Base-by-base conservation (phyloP, 2,113 vertebrate species). In the Fukomys damarensis region DNA sequence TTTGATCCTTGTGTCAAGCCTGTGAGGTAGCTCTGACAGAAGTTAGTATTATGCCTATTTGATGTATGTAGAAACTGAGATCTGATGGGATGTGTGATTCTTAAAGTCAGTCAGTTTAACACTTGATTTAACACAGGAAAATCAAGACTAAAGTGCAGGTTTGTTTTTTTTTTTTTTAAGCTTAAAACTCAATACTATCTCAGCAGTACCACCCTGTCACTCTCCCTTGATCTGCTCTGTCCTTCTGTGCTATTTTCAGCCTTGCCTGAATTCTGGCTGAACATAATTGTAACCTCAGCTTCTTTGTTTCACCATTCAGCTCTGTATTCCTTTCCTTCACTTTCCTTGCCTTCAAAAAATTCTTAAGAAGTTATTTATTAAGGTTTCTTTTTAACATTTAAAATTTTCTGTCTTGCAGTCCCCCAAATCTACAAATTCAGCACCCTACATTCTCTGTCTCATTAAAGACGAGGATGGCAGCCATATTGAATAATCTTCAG, bases 151-250 rank as follows among this genome's bases (percentile, higher is more conserved):
- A 90, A 35, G 59, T 84, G 7, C 41, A 81, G 43, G 86, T 38
- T 85, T n/a, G n/a, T n/a, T n/a, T n/a, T n/a, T n/a, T n/a, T n/a
- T n/a, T n/a, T 94, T 96, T 56, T 54, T 49, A 49, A 49, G 84
- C 52, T 80, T 68, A 32, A 82, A 68, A 43, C 6, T 20, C 5
- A 10, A 0, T 54, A 12, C 43, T 63, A 52, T 86, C 54, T 90
- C 28, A 9, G 13, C 1, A 3, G 0, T 20, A 3, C 3, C 13
- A 4, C 41, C 19, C 19, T 4, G 1, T 7, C 2, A 3, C 20
- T 58, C 20, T 68, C 19, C 11, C 28, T 20, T n/a, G 30, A 41
- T 3, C 22, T 38, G 32, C 12, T 52, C 41, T 61, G 58, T 20
- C 49, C 32, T 1, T 74, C 41, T 89, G 74, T 68, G 22, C 13